A percentile compares a stretch with the other conserved stretches of the same genome.
phyloP scores from a whole-genome alignment of 1,140 invertebrate genomes.

The Pogonognathellus flavescens region DNA sequence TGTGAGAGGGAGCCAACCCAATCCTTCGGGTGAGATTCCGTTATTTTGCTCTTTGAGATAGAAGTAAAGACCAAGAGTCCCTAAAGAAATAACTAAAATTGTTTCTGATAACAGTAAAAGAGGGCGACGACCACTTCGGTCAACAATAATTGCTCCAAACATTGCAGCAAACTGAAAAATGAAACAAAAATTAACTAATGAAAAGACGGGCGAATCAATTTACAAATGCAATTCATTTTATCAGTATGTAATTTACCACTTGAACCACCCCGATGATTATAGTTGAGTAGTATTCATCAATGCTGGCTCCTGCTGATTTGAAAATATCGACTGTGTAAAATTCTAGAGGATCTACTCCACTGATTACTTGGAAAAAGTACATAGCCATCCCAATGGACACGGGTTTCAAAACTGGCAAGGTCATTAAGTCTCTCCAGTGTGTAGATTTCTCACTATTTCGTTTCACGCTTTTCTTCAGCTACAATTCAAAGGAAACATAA shows the following conservation, averaged over 20 bases:
- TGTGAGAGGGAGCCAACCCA: conserved; percentile 71
- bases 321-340: conserved; percentile 86
- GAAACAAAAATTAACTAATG: background rate
- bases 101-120: conserved; percentile 68
- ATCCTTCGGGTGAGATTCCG: background rate
- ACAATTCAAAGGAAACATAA: background rate
- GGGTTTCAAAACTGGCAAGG: conserved; percentile 67
- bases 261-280: conserved; percentile 71
- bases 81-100: conserved; percentile 66
- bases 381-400: conserved; percentile 69
- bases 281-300: conserved; percentile 68
- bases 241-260: conserved; percentile 58
- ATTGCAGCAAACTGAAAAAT: conserved; percentile 73
- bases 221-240: background rate
- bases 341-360: conserved; percentile 79
- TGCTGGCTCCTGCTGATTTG: conserved; percentile 67
- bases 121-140: conserved; percentile 76
- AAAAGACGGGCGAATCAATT: background rate
- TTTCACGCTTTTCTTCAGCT: conserved; percentile 20
- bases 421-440: conserved; percentile 1
- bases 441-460: conserved; percentile 44
- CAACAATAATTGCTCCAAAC: conserved; percentile 80
- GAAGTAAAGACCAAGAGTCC: conserved; percentile 67
- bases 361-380: conserved; percentile 72
- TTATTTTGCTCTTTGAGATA: conserved; percentile 60